These are phyloP conservation scores for Bimastos eiseni DNA, from an alignment of 2,888 invertebrate species.

Conservation along the genomic window DNA sequence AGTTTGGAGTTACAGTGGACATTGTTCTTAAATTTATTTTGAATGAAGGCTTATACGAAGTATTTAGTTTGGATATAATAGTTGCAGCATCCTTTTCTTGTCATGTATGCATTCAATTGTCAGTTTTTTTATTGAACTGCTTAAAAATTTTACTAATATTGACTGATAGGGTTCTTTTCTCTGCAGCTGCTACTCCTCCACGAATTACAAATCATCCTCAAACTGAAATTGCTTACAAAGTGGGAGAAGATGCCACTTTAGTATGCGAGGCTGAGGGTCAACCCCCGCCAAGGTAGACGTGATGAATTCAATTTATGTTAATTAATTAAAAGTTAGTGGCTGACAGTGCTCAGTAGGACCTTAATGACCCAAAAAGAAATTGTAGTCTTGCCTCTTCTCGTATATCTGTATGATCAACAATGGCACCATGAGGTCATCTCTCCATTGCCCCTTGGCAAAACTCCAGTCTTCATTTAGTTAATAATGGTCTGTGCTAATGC, in stretches of 20 bases:
- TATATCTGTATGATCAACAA: too few species aligned
- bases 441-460: too few species aligned
- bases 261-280: not conserved
- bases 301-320: not conserved
- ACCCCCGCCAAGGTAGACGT: not conserved
- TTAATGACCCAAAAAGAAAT: too few species aligned
- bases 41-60: not conserved
- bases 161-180: not conserved
- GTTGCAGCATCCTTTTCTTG: not conserved
- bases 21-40: too few species aligned
- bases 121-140: not conserved
- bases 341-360: too few species aligned
- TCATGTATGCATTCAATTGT: not conserved
- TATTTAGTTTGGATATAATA: not conserved
- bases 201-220: not conserved
- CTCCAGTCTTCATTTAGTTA: too few species aligned
- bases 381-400: too few species aligned
- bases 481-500: too few species aligned
- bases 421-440: too few species aligned
- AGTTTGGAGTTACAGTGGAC: too few species aligned
- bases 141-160: not conserved
- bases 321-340: not conserved
- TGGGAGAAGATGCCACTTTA: not conserved
- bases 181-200: not conserved
- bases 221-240: not conserved